A percentile compares a stretch with the other conserved stretches of the same genome.
phyloP scores from a whole-genome alignment of 2,113 vertebrate species.

The Podilymbus podiceps region DNA sequence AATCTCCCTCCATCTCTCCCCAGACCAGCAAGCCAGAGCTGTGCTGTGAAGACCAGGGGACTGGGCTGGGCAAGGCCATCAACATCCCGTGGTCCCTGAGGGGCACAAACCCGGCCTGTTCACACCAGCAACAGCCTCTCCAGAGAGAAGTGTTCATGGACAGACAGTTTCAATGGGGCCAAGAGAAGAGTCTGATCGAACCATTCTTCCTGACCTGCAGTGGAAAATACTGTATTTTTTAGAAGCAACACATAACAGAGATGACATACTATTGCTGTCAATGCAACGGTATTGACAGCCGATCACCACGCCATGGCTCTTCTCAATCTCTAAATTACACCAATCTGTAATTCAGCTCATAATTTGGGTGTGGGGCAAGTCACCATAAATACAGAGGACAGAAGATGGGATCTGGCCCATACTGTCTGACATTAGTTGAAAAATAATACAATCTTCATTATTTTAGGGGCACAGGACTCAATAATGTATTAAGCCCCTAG shows the following conservation, averaged over 20 bases:
- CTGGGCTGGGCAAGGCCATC: not conserved
- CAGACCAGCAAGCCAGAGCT: not conserved
- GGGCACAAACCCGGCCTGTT: not conserved
- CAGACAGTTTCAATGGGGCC: not conserved
- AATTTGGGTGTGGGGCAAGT: not conserved
- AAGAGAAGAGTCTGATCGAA: not conserved
- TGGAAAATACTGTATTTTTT: not conserved
- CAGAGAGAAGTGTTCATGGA: not conserved
- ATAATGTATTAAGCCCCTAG: not conserved
- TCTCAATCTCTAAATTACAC: not conserved
- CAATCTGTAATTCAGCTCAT: not conserved
- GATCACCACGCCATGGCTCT: not conserved
- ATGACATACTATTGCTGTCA: accelerated
- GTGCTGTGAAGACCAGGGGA: not conserved
- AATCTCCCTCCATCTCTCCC: not conserved
- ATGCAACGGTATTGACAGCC: not conserved
- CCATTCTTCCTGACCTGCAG: not conserved
- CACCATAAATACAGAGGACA: not conserved
- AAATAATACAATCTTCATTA: not conserved
- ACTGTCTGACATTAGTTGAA: not conserved
- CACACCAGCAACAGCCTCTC: not conserved
- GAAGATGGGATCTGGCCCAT: not conserved
- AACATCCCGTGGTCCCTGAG: not conserved
- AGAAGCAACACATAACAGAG: not conserved
- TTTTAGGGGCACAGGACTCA: not conserved